Evolutionary conservation across 2,113 vertebrate genomes (phyloP).

Genomic region (Nesoenas mayeri): DNA sequence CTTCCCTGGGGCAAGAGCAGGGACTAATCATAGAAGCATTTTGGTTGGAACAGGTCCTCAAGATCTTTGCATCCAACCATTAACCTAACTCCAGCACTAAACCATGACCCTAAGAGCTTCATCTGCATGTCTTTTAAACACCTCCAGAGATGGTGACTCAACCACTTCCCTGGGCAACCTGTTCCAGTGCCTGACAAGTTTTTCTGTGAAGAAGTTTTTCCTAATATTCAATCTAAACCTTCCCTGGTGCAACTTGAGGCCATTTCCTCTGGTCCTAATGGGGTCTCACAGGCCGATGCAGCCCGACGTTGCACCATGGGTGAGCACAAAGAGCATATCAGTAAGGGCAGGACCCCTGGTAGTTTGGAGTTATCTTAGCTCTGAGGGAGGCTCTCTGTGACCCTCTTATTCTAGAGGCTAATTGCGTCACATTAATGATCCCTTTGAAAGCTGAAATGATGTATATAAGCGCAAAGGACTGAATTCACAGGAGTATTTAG

Average conservation of each 20-base stretch:
- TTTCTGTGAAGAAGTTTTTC: no score
- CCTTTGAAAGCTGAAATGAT: background rate
- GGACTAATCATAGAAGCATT: background rate
- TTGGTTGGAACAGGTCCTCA: no score
- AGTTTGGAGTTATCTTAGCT: background rate
- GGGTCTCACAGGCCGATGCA: background rate
- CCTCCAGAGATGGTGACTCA: no score
- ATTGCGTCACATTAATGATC: background rate
- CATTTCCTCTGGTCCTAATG: no score
- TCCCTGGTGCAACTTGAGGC: no score
- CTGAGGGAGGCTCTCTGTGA: background rate
- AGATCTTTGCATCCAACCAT: no score
- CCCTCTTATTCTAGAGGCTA: background rate
- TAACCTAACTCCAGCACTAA: no score
- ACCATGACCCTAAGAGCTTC: no score
- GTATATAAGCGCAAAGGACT: background rate
- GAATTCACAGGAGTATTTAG: background rate
- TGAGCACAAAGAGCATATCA: accelerated
- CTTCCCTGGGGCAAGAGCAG: background rate
- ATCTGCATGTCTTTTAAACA: no score
- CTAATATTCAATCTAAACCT: no score
- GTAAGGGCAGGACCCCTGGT: background rate
- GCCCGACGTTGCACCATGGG: accelerated
- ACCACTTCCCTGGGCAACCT: no score
- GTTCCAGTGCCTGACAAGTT: no score